Conservation (phyloP, 2,113 vertebrate species). For the Pan troglodytes region NHGRI_mPanTro3-v2.1_pri NC_072421.2:57973001-57973500, state of each 20-base stretch:
- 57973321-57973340: slow-evolving; percentile 72
- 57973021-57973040: slow-evolving; percentile 89
- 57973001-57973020: slow-evolving; percentile 86
- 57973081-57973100: slow-evolving; percentile 87
- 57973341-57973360: slow-evolving; percentile 86
- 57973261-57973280: slow-evolving; percentile 87
- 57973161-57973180: slow-evolving; percentile 90
- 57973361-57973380: slow-evolving; percentile 93
- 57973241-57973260: slow-evolving; percentile 90
- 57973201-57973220: slow-evolving; percentile 91
- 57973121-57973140: slow-evolving; percentile 85
- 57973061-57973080: slow-evolving; percentile 87
- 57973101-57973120: slow-evolving; percentile 88
- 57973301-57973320: slow-evolving; percentile 85
- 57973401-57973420: slow-evolving; percentile 90
- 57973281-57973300: slow-evolving; percentile 90
- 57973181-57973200: slow-evolving; percentile 93
- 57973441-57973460: slow-evolving; percentile 92
- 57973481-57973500: slow-evolving; percentile 90
- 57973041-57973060: slow-evolving; percentile 84
- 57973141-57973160: slow-evolving; percentile 86
- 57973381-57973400: slow-evolving; percentile 94
- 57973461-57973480: slow-evolving; percentile 91
- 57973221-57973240: slow-evolving; percentile 81
- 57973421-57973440: slow-evolving; percentile 84